These are phyloP conservation scores for Chionomys nivalis DNA, from an alignment of 2,113 vertebrate species.

Conservation along the genomic window DNA sequence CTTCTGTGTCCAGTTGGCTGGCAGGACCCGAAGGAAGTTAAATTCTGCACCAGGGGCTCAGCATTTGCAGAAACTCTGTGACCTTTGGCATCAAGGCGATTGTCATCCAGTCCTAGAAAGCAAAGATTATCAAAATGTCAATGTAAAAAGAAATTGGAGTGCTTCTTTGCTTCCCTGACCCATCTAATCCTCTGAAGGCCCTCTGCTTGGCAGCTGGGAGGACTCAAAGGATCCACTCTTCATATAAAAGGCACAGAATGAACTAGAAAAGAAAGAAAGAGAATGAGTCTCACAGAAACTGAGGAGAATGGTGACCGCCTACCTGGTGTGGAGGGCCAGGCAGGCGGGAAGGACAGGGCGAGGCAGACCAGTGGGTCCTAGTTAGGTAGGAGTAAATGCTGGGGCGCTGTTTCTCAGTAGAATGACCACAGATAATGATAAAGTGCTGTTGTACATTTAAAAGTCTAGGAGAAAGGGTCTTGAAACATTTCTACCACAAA, in stretches of 20 bases:
- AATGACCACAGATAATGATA: not conserved
- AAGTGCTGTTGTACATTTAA: not conserved
- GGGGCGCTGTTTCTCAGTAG: no score
- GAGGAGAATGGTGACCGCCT: not conserved
- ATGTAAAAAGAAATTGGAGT: not conserved
- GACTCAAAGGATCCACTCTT: not conserved
- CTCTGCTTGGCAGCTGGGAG: not conserved
- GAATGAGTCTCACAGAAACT: not conserved
- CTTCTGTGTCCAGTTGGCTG: not conserved
- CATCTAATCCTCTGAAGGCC: not conserved
- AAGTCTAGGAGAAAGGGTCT: not conserved
- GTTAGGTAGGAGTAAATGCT: not conserved
- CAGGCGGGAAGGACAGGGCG: not conserved
- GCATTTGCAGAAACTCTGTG: not conserved
- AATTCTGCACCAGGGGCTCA: not conserved
- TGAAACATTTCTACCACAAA: not conserved
- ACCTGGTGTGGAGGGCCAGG: not conserved
- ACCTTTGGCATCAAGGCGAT: not conserved
- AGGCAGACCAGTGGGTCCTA: not conserved
- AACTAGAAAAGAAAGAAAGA: not conserved
- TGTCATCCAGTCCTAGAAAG: not conserved
- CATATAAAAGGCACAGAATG: not conserved
- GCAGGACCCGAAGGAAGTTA: not conserved
- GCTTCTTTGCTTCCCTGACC: not conserved
- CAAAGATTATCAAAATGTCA: not conserved